Evolutionary conservation across 2,888 invertebrate species (phyloP), one percentile per base, ranked within the genome.

Genomic region (Podabrus alpinus): DNA sequence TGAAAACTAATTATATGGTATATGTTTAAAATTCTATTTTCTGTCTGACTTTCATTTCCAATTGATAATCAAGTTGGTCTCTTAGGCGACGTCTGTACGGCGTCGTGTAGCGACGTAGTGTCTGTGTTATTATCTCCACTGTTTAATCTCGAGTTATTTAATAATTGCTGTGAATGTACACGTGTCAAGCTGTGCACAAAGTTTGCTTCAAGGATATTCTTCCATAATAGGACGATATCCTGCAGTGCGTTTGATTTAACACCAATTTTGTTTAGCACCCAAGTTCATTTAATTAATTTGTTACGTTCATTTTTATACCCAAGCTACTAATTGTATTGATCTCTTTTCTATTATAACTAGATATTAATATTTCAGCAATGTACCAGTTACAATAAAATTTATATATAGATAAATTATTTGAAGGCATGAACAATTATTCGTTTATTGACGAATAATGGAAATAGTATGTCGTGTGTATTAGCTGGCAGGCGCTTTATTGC

Each of bases 41-140:
- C 29, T 13, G 0, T 19, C 19, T 4, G 4, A 29, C 4, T 13
- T 3, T 29, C 29, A 70, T 64, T 64, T 62, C 64, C 45, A 70
- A 72, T 68, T 64, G 45, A 45, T 73, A 61, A 71, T 71, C 76
- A 76, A 71, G 62, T 70, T 61, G 16, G 21, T 72, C 68, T 68
- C 66, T 29, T 25, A 68, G 59, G 60, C 59, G 60, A 59, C 71
- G 61, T 69, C 69, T 67, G 25, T 61, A 25, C 45, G 72, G 72
- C 66, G 72, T 59, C 72, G 19, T 29, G 61, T n/a, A 69, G 61
- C 66, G 72, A 60, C 59, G 68, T 66, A 68, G 68, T 19, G 62
- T 71, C 68, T 60, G 61, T 68, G 68, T 72, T 60, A 72, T 68
- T 72, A 67, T 24, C 16, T 67, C 62, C 62, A 68, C 67, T 60